Evolutionary conservation across 1,140 invertebrate genomes (phyloP).

Genomic region (Lucilia sericata): DNA sequence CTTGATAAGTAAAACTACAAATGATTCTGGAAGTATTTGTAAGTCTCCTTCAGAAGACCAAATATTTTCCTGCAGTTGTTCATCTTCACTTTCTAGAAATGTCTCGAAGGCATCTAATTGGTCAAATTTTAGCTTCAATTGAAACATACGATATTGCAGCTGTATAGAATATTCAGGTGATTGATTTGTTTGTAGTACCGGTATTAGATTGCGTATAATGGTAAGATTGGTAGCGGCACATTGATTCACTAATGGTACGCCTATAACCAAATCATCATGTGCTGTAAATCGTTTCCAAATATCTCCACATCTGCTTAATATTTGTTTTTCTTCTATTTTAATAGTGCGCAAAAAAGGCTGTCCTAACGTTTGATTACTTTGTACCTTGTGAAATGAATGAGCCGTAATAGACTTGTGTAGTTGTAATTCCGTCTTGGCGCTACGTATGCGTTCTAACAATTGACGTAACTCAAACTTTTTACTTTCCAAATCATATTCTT

Average conservation of each 20-base stretch:
- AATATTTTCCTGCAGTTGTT: background rate
- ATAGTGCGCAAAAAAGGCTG: slow-evolving; percentile 35
- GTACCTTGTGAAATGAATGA: slow-evolving; percentile 35
- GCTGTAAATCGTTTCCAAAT: slow-evolving; percentile 44
- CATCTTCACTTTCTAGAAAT: slow-evolving; percentile 47
- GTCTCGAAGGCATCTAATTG: slow-evolving; percentile 43
- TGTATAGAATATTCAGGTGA: background rate
- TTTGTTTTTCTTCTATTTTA: slow-evolving; percentile 45
- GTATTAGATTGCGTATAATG: slow-evolving; percentile 41
- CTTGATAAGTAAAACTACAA: slow-evolving; percentile 45
- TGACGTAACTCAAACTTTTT: slow-evolving; percentile 38
- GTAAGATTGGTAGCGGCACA: slow-evolving; percentile 19
- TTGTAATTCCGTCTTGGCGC: slow-evolving; percentile 40
- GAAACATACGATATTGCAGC: slow-evolving; percentile 44
- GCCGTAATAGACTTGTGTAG: slow-evolving; percentile 41
- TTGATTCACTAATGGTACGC: slow-evolving; percentile 47
- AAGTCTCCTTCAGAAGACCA: background rate
- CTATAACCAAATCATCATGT: slow-evolving; percentile 43
- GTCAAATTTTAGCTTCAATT: slow-evolving; percentile 41
- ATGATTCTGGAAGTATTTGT: slow-evolving; percentile 42
- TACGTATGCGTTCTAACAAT: slow-evolving; percentile 44
- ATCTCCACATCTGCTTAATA: slow-evolving; percentile 46
- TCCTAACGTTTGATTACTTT: slow-evolving; percentile 33
- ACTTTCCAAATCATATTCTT: slow-evolving; percentile 18
- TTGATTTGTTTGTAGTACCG: slow-evolving; percentile 11